Base-by-base conservation (phyloP, 2,888 invertebrate genomes). In the Rambutsinella grinnellia region DNA sequence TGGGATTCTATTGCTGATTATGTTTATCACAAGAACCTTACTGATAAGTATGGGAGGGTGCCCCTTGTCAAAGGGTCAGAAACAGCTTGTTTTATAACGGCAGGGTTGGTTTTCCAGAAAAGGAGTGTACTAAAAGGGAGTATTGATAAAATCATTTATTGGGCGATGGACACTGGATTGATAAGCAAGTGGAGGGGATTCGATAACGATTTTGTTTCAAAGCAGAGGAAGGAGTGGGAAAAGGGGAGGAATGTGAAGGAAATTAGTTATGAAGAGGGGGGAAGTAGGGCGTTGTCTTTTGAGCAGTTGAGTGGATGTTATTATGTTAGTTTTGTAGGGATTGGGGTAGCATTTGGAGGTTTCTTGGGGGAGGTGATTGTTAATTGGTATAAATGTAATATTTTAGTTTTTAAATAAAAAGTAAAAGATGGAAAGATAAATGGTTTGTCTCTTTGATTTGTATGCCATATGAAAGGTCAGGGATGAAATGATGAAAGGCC, bases 301-400 rank as follows among this genome's bases (percentile, higher is more conserved):
- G 47, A 49, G 26, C 53, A 77, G 19, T 71, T 79, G 3, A 66
- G 44, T 27, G 79, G 79, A n/a, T 47, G 56, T 26, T 63, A 54
- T 61, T 70, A 3, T 44, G 27, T 67, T 3, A n/a, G 47, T 15
- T 0, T 68, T 15, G 24, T 27, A 5, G 58, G 49, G n/a, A n/a
- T n/a, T n/a, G n/a, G n/a, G n/a, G n/a, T n/a, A n/a, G n/a, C n/a
- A n/a, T n/a, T n/a, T n/a, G n/a, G n/a, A n/a, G n/a, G n/a, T n/a
- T n/a, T n/a, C n/a, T n/a, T n/a, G n/a, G n/a, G n/a, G n/a, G n/a
- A n/a, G n/a, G n/a, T n/a, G n/a, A n/a, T n/a, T n/a, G n/a, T n/a
- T n/a, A n/a, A n/a, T n/a, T n/a, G n/a, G n/a, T n/a, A n/a, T n/a
- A n/a, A n/a, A n/a, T n/a, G n/a, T n/a, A n/a, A n/a, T n/a, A n/a